These are phyloP conservation scores for Xestia rhomboidea DNA, from an alignment of 2,888 invertebrate species.

Conservation along the genomic window DNA sequence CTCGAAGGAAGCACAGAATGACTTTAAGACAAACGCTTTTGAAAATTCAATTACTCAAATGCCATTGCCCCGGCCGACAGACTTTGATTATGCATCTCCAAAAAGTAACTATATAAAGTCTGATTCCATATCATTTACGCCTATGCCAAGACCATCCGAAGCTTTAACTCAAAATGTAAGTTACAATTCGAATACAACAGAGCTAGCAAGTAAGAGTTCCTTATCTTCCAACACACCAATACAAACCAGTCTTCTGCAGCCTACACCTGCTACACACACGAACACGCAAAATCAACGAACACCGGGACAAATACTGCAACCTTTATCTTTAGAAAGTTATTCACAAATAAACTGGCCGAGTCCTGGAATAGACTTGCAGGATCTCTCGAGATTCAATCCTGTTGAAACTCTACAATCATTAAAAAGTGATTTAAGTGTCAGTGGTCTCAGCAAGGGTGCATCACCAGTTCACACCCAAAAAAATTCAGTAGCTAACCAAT, in stretches of 20 bases:
- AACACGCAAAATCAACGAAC: slow-evolving; percentile 76
- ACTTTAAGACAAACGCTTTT: slow-evolving; percentile 60
- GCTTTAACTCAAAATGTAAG: slow-evolving; percentile 68
- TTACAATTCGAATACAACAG: slow-evolving; percentile 62
- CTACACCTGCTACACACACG: slow-evolving; percentile 66
- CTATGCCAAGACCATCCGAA: slow-evolving; percentile 69
- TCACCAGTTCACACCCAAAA: slow-evolving; percentile 82
- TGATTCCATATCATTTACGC: slow-evolving; percentile 77
- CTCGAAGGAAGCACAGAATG: slow-evolving; percentile 61
- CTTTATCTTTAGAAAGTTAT: slow-evolving; percentile 87
- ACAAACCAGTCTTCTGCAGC: slow-evolving; percentile 77
- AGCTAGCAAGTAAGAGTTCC: slow-evolving; percentile 64
- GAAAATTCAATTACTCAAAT: slow-evolving; percentile 63
- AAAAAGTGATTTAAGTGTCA: slow-evolving; percentile 81
- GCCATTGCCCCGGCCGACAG: slow-evolving; percentile 64
- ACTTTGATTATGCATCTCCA: slow-evolving; percentile 70
- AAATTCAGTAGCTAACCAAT: slow-evolving; percentile 70
- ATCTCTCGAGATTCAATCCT: slow-evolving; percentile 88
- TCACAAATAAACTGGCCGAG: slow-evolving; percentile 92
- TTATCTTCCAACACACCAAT: slow-evolving; percentile 54
- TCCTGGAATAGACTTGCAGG: slow-evolving; percentile 90
- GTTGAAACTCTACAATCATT: slow-evolving; percentile 87
- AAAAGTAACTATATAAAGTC: slow-evolving; percentile 73
- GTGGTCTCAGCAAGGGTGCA: slow-evolving; percentile 78
- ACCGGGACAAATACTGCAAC: slow-evolving; percentile 87